Base-by-base conservation (phyloP, 2,113 vertebrate species). In the Lepisosteus osseus region DNA sequence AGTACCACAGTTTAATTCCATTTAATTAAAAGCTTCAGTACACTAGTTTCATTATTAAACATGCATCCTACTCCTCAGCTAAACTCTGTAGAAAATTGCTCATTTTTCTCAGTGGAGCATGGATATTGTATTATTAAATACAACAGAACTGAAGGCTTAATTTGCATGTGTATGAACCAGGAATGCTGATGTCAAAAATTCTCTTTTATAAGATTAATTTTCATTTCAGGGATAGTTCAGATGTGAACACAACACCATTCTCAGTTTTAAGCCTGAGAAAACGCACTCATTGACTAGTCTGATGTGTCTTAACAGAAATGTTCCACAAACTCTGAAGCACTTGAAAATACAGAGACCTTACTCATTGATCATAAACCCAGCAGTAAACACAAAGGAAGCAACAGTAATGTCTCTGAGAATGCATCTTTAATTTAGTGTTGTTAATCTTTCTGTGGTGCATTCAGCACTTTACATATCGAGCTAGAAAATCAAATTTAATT, bases 141-240 rank as follows among this genome's bases (percentile, higher is more conserved):
- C 29, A 59, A 42, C 54, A 70, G 56, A 15, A n/a, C 51, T 54
- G 51, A 68, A 68, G 15, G 45, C 41, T 11, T 70, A 54, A 69
- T 69, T 61, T 70, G 55, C 68, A 70, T 70, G 15, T 45, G 56
- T 61, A 69, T 43, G 68, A 59, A n/a, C 54, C 29, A 57, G 68
- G 68, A 57, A 43, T 56, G 14, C 68, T 40, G 64, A 66, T 66
- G 42, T 14, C 8, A 65, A 13, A 42, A 3, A n/a, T 45, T 44
- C 64, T 65, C 40, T 12, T 65, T 65, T 66, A 45, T 65, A 44
- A 12, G 9, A 66, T 66, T 66, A 66, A 17, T 13, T 65, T 65
- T 66, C 43, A 66, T 65, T 44, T 65, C 3, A 65, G 11, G 63
- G 41, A 43, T 14, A 13, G 41, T 9, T 13, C 29, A 9, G 9